Evolutionary conservation across 2,113 vertebrate genomes (phyloP), one percentile per base, ranked within the genome.

Genomic region (Thymallus thymallus): DNA sequence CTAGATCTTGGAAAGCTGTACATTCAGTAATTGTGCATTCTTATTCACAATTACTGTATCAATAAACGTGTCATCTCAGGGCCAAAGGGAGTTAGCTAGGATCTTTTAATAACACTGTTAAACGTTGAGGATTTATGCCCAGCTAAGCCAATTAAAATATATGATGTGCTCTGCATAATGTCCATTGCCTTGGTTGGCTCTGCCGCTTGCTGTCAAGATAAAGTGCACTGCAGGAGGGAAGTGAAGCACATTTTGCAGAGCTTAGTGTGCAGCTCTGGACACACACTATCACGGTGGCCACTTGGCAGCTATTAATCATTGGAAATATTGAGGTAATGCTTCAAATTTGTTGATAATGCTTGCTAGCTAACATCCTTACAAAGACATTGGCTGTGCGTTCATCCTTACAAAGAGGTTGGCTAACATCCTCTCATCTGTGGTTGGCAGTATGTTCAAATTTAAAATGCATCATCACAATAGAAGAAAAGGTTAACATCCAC

Each of bases 141-240:
- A 73, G 48, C 76, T 20, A 63, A 20, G 68, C 23, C 68, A 78
- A 71, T 82, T 80, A 69, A 85, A 86, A 80, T 76, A 68, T 66
- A 29, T 67, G 63, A 73, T 22, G 32, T 78, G 62, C 58, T 65
- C 75, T 84, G 65, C 68, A 78, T 45, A 73, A 24, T 26, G 29
- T 80, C 67, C 61, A 79, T 58, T 62, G 45, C 35, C 35, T 41
- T 41, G 35, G 35, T 51, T 55, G 81, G 65, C 22, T 18, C 46
- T 55, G 56, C 35, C 35, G 9, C 35, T 12, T 41, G 35, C 41
- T 23, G 45, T 56, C 0, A 14, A 72, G 66, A 75, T 60, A 67
- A 61, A 63, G 41, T 13, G 1, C 24, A 3, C 32, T 69, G 55
- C 58, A 70, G 65, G 74, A 71, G 78, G 35, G 24, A 58, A 56